Evolutionary conservation across 1,140 invertebrate genomes (phyloP), one percentile per base, ranked within the genome.

Genomic region (Listronotus bonariensis): DNA sequence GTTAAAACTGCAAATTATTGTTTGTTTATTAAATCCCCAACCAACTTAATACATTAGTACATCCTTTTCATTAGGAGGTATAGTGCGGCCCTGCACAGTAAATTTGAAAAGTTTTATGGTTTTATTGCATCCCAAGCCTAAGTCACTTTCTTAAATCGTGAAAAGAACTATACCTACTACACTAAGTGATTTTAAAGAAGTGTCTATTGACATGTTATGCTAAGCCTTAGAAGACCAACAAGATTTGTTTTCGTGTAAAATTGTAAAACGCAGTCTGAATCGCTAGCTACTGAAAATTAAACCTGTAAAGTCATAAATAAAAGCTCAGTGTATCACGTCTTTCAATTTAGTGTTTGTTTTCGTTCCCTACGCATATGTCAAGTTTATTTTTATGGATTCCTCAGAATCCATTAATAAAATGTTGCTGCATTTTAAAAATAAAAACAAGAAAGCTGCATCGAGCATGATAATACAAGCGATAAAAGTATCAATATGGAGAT

Each of bases 341-440:
- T 45, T 45, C 42, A 45, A 45, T n/a, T 17, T 45, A n/a, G 14
- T 45, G 42, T 45, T 45, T 45, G 42, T 45, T 45, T 45, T 45
- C 12, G 9, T 45, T 11, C 14, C 42, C 42, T 36, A 36, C 34
- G 34, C 34, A 36, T 18, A 15, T 45, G 42, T 45, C 42, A 45
- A 45, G 42, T 45, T 45, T 45, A 45, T 45, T 45, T 45, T 45
- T 45, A 15, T 45, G 42, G 3, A 18, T 18, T 45, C 42, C 17
- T 18, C 42, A 15, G 17, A 45, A 45, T 14, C 42, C 42, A 45
- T 45, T 45, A 3, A 45, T 45, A 45, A 45, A 11, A 9, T 45
- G 14, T 15, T 45, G 14, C 42, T 45, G 42, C 42, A 45, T 45
- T 45, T 45, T 45, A 17, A 18, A 45, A 15, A 45, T 18, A 45